These are phyloP conservation scores for Apeira syringaria DNA, from an alignment of 2,888 invertebrate species.

Conservation along the genomic window DNA sequence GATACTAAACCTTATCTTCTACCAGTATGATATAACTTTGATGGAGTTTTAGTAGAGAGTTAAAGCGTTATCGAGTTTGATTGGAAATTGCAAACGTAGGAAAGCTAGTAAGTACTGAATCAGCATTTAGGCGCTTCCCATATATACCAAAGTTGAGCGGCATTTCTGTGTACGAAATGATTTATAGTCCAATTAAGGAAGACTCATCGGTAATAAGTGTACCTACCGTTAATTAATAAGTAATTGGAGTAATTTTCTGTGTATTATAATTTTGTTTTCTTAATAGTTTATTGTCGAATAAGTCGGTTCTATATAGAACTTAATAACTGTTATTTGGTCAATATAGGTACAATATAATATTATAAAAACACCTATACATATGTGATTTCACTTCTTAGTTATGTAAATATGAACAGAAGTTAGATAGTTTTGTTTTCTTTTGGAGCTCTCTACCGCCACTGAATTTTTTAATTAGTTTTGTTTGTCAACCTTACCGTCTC, in stretches of 20 bases:
- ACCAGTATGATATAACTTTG: slow-evolving; percentile 36
- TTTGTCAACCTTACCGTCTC: too few species aligned
- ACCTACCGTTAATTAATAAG: slow-evolving; percentile 47
- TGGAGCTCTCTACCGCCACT: too few species aligned
- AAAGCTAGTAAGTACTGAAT: slow-evolving; percentile 70
- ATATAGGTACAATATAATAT: too few species aligned
- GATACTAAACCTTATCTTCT: slow-evolving; percentile 34
- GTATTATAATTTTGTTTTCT: too few species aligned
- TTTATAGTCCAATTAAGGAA: slow-evolving; percentile 76
- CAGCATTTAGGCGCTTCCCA: slow-evolving; percentile 68
- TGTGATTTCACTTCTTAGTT: too few species aligned
- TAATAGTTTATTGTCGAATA: too few species aligned
- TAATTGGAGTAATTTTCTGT: slow-evolving; percentile 21
- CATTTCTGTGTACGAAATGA: slow-evolving; percentile 58
- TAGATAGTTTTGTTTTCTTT: too few species aligned
- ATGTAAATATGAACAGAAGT: too few species aligned
- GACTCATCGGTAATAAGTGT: slow-evolving; percentile 57
- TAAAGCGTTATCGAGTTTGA: slow-evolving; percentile 38
- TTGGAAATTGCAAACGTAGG: slow-evolving; percentile 62
- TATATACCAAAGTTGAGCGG: slow-evolving; percentile 62
- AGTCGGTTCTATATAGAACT: too few species aligned
- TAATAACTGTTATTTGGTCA: too few species aligned
- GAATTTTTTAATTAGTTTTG: too few species aligned
- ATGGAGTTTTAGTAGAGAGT: slow-evolving; percentile 17
- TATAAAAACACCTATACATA: too few species aligned